These are phyloP conservation scores for Alauda arvensis DNA, from an alignment of 2,797 vertebrate species.

Conservation along the genomic window DNA sequence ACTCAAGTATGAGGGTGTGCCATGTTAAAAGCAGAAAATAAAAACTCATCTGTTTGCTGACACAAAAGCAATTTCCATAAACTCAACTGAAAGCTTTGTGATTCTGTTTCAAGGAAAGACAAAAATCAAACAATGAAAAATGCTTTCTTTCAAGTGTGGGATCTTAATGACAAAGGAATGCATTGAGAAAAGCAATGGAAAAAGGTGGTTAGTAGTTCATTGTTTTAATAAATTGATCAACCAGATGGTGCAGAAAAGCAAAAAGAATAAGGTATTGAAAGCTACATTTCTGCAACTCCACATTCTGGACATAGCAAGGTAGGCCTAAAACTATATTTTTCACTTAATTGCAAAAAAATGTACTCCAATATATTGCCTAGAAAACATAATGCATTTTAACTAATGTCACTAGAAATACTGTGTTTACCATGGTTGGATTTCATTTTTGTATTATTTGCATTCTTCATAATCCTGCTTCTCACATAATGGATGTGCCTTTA, in stretches of 20 bases:
- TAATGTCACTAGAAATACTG: background rate
- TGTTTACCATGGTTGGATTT: background rate
- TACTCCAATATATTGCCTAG: background rate
- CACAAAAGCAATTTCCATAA: background rate
- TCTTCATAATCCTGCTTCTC: background rate
- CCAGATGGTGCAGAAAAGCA: constrained; percentile 27
- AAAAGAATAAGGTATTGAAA: constrained; percentile 13
- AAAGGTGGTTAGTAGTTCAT: constrained; percentile 17
- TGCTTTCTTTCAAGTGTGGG: background rate
- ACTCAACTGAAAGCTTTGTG: background rate
- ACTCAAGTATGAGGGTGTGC: background rate
- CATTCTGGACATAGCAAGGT: background rate
- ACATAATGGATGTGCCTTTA: background rate
- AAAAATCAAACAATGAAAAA: constrained; percentile 11
- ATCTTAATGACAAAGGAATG: background rate
- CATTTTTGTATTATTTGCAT: background rate
- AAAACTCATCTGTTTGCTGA: background rate
- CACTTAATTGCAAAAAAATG: background rate
- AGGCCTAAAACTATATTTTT: background rate
- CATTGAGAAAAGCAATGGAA: background rate
- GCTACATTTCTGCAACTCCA: background rate
- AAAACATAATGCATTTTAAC: background rate
- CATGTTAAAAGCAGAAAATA: background rate
- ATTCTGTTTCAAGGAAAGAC: constrained; percentile 3
- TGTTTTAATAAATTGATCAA: constrained; percentile 21